Conservation (phyloP, 2,888 invertebrate genomes). For the Drosophila multiciliata region DNA sequence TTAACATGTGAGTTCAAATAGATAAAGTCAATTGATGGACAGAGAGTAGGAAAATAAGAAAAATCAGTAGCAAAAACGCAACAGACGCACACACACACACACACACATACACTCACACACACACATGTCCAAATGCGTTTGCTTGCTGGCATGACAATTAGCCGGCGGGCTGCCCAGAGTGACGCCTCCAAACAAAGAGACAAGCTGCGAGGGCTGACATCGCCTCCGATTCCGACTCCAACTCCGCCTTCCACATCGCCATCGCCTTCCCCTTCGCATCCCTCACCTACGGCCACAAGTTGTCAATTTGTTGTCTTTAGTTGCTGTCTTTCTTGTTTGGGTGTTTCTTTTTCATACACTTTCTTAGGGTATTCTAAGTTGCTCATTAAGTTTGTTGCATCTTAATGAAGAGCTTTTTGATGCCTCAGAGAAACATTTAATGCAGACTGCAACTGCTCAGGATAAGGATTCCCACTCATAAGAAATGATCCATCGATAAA, state of each 20-base stretch:
- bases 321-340: constrained; percentile 28
- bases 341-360: constrained; percentile 5
- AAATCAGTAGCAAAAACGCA: constrained; percentile 70
- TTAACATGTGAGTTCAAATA: constrained; percentile 79
- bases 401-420: neutral
- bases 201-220: constrained; percentile 23
- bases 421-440: neutral
- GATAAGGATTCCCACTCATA: neutral
- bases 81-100: constrained; percentile 20
- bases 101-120: constrained; percentile 1
- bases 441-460: neutral
- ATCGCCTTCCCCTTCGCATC: neutral
- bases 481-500: neutral
- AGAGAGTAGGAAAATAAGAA: constrained; percentile 70
- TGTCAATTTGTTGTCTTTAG: constrained; percentile 55
- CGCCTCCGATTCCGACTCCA: constrained; percentile 6
- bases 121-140: constrained; percentile 56
- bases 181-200: constrained; percentile 75
- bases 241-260: neutral
- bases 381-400: constrained; percentile 3
- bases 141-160: constrained; percentile 79
- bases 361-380: neutral
- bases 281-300: constrained; percentile 41
- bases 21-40: constrained; percentile 80
- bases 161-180: constrained; percentile 65